Evolutionary conservation across 2,888 invertebrate species (phyloP).

Genomic region (Metellina segmentata): DNA sequence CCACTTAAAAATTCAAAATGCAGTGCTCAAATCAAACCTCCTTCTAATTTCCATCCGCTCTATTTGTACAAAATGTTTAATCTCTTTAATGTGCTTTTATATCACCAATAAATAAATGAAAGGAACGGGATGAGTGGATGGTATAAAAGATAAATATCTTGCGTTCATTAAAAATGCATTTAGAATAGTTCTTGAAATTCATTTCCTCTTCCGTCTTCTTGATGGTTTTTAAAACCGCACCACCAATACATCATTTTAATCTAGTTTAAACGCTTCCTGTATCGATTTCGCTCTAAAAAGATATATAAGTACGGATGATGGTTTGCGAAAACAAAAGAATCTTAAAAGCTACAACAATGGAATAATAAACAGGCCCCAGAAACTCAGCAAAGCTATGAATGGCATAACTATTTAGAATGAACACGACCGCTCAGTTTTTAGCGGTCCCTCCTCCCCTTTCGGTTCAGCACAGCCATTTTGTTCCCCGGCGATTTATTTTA

Average conservation of each 20-base stretch:
- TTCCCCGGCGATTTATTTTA: constrained; percentile 55
- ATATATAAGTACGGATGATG: constrained; percentile 27
- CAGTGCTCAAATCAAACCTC: not conserved
- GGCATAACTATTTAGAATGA: constrained; percentile 52
- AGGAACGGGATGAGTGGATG: not conserved
- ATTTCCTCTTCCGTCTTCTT: constrained; percentile 38
- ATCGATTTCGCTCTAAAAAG: constrained; percentile 34
- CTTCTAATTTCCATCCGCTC: not conserved
- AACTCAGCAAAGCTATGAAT: constrained; percentile 13
- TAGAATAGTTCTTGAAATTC: constrained; percentile 36
- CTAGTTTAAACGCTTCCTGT: constrained; percentile 40
- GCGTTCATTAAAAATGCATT: constrained; percentile 46
- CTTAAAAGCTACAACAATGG: constrained; percentile 19
- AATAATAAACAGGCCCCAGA: constrained; percentile 53
- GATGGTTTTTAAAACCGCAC: constrained; percentile 39
- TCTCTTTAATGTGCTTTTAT: not conserved
- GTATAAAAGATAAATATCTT: constrained; percentile 5
- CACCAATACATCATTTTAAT: constrained; percentile 59
- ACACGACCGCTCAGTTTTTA: constrained; percentile 35
- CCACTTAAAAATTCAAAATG: not conserved
- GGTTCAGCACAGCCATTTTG: constrained; percentile 24
- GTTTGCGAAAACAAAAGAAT: constrained; percentile 28
- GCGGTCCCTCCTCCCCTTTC: not conserved
- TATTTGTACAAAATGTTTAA: not conserved
- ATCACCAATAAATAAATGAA: constrained; percentile 4